Percentiles rank a stretch among this genome's conserved stretches.
Evolutionary conservation across 2,888 invertebrate genomes (phyloP).

Genomic region (Chaitophorus viminalis): DNA sequence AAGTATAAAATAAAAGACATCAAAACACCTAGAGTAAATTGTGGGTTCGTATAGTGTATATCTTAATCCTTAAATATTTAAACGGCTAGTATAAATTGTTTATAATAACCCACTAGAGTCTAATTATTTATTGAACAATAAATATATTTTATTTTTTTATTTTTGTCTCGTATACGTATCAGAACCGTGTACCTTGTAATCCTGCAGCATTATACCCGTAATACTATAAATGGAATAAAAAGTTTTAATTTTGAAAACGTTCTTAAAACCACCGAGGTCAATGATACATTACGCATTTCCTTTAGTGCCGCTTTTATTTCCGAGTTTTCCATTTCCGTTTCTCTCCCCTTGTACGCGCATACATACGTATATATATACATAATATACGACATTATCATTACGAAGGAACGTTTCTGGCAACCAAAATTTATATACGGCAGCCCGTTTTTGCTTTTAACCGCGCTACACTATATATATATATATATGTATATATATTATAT

Average conservation of each 20-base stretch:
- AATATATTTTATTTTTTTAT: no score
- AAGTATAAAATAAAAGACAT: no score
- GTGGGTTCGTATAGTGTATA: no score
- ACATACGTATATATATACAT: background rate
- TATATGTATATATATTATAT: no score
- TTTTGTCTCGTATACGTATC: no score
- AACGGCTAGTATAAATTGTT: no score
- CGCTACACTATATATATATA: background rate
- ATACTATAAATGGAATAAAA: background rate
- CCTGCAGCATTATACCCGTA: no score
- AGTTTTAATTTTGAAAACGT: background rate
- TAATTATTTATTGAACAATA: no score
- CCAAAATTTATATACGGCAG: background rate
- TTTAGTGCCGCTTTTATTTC: background rate
- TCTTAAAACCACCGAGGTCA: background rate
- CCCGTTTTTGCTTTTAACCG: constrained; percentile 6
- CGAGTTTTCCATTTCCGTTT: constrained; percentile 4
- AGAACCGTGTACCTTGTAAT: no score
- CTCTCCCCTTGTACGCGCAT: background rate
- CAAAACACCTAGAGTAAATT: no score
- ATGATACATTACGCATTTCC: background rate
- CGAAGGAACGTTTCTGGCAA: background rate
- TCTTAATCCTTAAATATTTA: no score
- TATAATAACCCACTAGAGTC: no score
- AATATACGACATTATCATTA: background rate